Percentiles rank a stretch among this genome's conserved stretches.
Conservation (phyloP, 2,797 vertebrate genomes). For the Mus caroli region DNA sequence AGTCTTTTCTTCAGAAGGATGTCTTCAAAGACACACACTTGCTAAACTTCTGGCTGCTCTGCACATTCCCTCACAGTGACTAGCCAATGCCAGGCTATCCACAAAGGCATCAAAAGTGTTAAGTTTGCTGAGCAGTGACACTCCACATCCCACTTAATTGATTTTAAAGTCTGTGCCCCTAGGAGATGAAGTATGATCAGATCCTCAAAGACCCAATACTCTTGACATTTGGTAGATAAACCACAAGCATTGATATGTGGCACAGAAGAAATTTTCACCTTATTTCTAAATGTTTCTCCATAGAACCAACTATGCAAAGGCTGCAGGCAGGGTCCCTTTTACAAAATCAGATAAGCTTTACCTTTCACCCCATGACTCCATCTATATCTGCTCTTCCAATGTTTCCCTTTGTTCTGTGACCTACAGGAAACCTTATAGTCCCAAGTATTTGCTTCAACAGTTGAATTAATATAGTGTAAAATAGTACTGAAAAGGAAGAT, state of each 20-base stretch:
- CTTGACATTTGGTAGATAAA: background rate
- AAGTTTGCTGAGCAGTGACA: background rate
- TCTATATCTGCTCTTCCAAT: background rate
- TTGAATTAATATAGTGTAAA: background rate
- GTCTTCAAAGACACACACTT: background rate
- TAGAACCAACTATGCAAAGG: background rate
- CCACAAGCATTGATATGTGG: slow-evolving; percentile 4
- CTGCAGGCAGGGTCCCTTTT: no score
- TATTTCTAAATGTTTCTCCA: background rate
- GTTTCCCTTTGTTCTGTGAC: background rate
- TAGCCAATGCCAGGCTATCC: background rate
- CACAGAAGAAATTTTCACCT: background rate
- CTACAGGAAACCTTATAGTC: background rate
- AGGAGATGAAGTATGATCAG: background rate
- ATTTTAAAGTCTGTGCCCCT: background rate
- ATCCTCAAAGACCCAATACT: slow-evolving; percentile 15
- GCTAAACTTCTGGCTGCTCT: background rate
- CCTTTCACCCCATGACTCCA: background rate
- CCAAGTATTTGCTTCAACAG: background rate
- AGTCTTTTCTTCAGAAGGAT: slow-evolving; percentile 2
- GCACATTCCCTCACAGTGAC: background rate
- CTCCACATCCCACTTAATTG: background rate
- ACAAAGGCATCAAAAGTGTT: background rate
- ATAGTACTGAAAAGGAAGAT: background rate
- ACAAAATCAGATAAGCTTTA: background rate